Conservation (phyloP, 2,888 invertebrate genomes). For the Pristionchus exspectatus region DNA sequence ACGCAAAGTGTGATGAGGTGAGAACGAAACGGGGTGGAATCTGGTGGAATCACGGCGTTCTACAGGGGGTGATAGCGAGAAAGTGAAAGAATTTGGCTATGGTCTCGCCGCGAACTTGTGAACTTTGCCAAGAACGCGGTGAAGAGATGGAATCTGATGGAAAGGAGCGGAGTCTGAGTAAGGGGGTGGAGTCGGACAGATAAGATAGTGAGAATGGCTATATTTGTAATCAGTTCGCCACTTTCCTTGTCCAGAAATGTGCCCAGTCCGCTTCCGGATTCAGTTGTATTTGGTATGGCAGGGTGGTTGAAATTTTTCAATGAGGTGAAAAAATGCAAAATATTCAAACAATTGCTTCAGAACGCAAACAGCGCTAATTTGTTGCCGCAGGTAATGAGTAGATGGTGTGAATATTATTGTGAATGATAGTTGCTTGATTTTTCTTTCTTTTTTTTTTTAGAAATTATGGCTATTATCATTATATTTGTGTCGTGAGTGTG, state of each 20-base stretch:
- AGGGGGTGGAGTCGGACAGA: too few species aligned
- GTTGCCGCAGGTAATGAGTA: not conserved
- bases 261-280: not conserved
- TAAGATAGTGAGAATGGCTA: not conserved
- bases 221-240: not conserved
- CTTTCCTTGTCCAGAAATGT: not conserved
- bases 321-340: not conserved
- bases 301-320: not conserved
- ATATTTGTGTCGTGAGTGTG: not conserved
- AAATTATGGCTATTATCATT: not conserved
- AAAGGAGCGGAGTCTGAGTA: too few species aligned
- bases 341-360: too few species aligned
- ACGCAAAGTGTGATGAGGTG: constrained; percentile 86
- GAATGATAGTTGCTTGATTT: not conserved
- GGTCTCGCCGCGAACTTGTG: too few species aligned
- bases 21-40: constrained; percentile 72
- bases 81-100: too few species aligned
- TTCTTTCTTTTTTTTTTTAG: not conserved
- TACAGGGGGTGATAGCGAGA: not conserved
- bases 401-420: constrained; percentile 22
- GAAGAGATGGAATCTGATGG: too few species aligned
- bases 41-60: not conserved
- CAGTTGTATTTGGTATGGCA: not conserved
- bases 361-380: not conserved
- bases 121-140: too few species aligned